Evolutionary conservation across 2,888 invertebrate species (phyloP).

Genomic region (Pristionchus exspectatus): DNA sequence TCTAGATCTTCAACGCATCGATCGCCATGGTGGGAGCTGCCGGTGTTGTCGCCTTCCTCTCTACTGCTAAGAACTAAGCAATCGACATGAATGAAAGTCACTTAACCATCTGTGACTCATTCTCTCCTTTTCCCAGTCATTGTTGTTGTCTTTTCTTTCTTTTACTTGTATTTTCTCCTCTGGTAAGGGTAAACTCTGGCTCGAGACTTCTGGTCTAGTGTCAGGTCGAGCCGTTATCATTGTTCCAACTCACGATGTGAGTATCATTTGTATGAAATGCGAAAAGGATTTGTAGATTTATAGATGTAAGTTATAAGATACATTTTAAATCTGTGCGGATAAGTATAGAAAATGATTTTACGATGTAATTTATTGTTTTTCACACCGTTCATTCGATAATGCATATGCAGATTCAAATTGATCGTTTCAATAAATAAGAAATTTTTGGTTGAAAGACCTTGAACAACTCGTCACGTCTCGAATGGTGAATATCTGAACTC

Average conservation of each 20-base stretch:
- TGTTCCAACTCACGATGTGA: constrained; percentile 43
- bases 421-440: constrained; percentile 47
- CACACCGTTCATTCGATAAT: neutral
- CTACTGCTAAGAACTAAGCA: constrained; percentile 86
- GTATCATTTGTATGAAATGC: constrained; percentile 48
- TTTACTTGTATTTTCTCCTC: neutral
- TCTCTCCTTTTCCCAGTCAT: neutral
- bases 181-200: neutral
- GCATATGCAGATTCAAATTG: constrained; percentile 16
- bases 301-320: constrained; percentile 49
- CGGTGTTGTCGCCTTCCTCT: constrained; percentile 92
- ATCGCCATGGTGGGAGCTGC: constrained; percentile 92
- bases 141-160: constrained; percentile 42
- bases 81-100: neutral
- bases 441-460: neutral
- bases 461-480: constrained; percentile 18
- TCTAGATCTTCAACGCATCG: constrained; percentile 89
- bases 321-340: constrained; percentile 24
- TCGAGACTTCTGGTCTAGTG: constrained; percentile 6
- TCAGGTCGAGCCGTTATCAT: neutral
- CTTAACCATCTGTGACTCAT: constrained; percentile 12
- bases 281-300: constrained; percentile 46
- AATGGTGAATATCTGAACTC: constrained; percentile 12
- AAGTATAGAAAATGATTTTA: constrained; percentile 14
- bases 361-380: constrained; percentile 53